Percentiles rank a stretch among this genome's conserved stretches.
Evolutionary conservation across 2,113 vertebrate species (phyloP).

Genomic region (Lepidothrix coronata): DNA sequence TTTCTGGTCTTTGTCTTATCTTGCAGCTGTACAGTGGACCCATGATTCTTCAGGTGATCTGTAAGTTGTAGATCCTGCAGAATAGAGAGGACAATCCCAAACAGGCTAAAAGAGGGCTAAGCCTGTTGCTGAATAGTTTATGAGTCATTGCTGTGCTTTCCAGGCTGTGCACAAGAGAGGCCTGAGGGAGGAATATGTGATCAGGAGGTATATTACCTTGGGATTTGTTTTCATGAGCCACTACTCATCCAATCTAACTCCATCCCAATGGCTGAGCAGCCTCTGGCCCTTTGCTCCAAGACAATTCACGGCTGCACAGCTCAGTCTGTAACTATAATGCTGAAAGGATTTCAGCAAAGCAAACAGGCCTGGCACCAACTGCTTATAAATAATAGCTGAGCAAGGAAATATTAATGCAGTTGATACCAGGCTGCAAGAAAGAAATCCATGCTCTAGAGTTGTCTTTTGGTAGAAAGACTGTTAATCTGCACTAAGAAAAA

Average conservation of each 20-base stretch:
- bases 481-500: not conserved
- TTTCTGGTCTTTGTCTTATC: constrained; percentile 16
- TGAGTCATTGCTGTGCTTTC: not conserved
- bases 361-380: not conserved
- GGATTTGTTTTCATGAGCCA: not conserved
- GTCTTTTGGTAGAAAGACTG: not conserved
- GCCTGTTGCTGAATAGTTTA: not conserved
- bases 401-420: not conserved
- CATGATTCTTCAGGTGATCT: not conserved
- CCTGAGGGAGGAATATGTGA: not conserved
- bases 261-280: not conserved
- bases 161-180: not conserved
- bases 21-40: not conserved
- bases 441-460: not conserved
- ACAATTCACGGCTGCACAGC: not conserved
- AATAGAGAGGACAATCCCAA: not conserved
- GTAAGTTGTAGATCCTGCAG: not conserved
- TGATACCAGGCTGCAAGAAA: not conserved
- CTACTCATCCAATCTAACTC: not conserved
- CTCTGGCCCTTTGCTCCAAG: not conserved
- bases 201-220: not conserved
- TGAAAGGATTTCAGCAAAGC: constrained; percentile 1
- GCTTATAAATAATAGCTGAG: constrained; percentile 29
- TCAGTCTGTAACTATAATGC: not conserved
- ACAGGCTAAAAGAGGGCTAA: not conserved